Base-by-base conservation (phyloP, 2,888 invertebrate species). In the Calephelis perditalis region DNA sequence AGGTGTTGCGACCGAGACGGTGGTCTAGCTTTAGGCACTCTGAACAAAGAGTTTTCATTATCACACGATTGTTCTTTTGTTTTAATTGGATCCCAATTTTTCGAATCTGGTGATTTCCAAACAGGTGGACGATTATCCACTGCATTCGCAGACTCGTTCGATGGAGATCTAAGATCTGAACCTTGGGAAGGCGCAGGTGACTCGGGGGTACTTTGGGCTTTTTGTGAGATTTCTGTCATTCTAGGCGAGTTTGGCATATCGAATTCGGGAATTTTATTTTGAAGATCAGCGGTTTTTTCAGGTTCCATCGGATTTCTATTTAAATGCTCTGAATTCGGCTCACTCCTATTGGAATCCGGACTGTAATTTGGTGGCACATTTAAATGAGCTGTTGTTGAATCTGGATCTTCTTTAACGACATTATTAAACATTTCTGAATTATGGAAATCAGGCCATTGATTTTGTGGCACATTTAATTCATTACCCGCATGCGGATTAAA, bases 381-480 rank as follows among this genome's bases (percentile, higher is more conserved):
- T 47, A 90, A 76, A 78, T 90, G 92, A 58, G 93, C 91, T 11
- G 94, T 95, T 1, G 95, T 95, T 11, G 95, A 95, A 72, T 95
- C 95, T 0, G 95, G 95, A 72, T 95, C 95, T 68, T 95, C 95
- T 76, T 95, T 95, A 0, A 92, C 86, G n/a, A 91, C 92, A 66
- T 92, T 91, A 61, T 77, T 86, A 61, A 91, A 91, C 56, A 88
- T 78, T 73, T 91, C 91, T 5, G 83, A 64, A 62, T 82, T 84
- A 49, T 78, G 76, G 67, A 90, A 91, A 65, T 91, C 91, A 2
- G 85, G 80, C 91, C 91, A 91, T 56, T 87, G 90, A 64, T 82
- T 84, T 63, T 83, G 84, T 1, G 79, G 69, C 12, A 68, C 62
- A 56, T 70, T 71, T 15, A 84, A 68, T 64, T 80, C 76, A 46